Percentiles rank a stretch among this genome's conserved stretches.
Evolutionary conservation across 1,140 invertebrate species (phyloP).

Genomic region (Drosophila pseudoobscura): DNA sequence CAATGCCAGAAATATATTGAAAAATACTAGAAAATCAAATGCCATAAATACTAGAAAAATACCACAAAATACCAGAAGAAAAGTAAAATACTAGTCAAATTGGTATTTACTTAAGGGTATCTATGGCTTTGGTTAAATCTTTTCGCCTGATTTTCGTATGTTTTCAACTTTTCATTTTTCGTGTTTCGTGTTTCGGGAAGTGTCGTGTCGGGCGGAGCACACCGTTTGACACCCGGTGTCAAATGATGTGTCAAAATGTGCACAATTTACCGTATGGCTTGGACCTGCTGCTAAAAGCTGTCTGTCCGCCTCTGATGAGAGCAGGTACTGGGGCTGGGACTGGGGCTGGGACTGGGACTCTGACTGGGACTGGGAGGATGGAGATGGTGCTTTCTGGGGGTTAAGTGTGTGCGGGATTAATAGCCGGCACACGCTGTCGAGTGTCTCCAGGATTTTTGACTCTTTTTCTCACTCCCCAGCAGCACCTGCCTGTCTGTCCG

Average conservation of each 20-base stretch:
- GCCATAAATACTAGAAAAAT: too few relatives aligned
- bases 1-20: too few relatives aligned
- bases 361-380: background rate
- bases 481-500: too few relatives aligned
- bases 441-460: constrained; percentile 17
- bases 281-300: constrained; percentile 43
- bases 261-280: constrained; percentile 68
- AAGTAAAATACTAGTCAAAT: too few relatives aligned
- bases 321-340: background rate
- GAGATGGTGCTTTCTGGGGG: constrained; percentile 26
- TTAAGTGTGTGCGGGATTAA: constrained; percentile 74
- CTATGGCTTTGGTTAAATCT: constrained; percentile 20
- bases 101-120: too few relatives aligned
- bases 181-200: background rate
- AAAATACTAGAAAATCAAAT: too few relatives aligned
- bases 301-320: constrained; percentile 19
- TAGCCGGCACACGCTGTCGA: constrained; percentile 63
- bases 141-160: constrained; percentile 6
- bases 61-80: too few relatives aligned
- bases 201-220: constrained; percentile 40
- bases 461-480: background rate
- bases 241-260: constrained; percentile 80
- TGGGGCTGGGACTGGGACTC: background rate
- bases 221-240: constrained; percentile 73
- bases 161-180: constrained; percentile 71